phyloP scores from a whole-genome alignment of 2,113 vertebrate genomes.

The Oncorhynchus clarkii region DNA sequence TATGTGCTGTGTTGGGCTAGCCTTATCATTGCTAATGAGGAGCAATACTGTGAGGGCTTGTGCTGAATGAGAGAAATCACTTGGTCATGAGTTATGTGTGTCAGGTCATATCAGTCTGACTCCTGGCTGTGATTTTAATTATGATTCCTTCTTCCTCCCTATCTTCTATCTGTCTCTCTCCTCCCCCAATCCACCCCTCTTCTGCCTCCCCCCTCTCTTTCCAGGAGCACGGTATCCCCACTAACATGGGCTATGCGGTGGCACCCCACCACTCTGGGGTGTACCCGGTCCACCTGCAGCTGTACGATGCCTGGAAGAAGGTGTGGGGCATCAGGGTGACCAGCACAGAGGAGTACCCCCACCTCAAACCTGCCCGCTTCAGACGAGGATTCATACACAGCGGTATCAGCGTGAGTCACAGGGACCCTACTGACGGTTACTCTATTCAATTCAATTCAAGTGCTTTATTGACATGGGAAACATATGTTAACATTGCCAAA shows the following conservation, averaged over 20 bases:
- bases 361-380: conserved; percentile 94
- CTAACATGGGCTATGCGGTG: conserved; percentile 95
- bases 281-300: conserved; percentile 91
- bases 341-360: conserved; percentile 96
- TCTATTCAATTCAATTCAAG: neutral
- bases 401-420: conserved; percentile 83
- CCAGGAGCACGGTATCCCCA: conserved; percentile 95
- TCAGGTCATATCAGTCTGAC: too few relatives aligned
- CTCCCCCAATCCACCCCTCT: neutral
- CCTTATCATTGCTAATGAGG: too few relatives aligned
- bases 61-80: too few relatives aligned
- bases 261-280: conserved; percentile 96
- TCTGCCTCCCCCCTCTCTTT: neutral
- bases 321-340: conserved; percentile 95
- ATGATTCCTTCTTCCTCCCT: neutral
- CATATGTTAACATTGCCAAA: too few relatives aligned
- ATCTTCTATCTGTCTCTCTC: neutral
- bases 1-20: too few relatives aligned
- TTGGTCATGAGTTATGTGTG: too few relatives aligned
- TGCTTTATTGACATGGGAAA: too few relatives aligned
- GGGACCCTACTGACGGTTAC: neutral
- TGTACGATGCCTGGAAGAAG: conserved; percentile 97
- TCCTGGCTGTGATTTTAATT: neutral
- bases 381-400: conserved; percentile 93
- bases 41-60: too few relatives aligned